Conservation (phyloP, 2,888 invertebrate species). For the Thysanoteuthis rhombus region DNA sequence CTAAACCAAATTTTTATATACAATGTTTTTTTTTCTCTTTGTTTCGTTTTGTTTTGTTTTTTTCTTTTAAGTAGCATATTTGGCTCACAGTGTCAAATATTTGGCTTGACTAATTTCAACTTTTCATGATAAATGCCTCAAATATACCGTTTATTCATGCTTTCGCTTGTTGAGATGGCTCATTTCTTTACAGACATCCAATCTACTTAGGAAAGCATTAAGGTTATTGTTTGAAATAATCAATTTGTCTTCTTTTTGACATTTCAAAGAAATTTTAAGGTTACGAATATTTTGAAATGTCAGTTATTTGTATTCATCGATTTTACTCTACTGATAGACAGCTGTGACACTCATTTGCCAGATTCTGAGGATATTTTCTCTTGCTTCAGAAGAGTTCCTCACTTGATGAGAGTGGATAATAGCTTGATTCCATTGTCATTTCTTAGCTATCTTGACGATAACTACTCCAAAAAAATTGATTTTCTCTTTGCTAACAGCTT, state of each 20-base stretch:
- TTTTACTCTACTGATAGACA: not conserved
- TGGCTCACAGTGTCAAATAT: too few species aligned
- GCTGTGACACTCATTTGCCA: too few species aligned
- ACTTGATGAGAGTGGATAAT: not conserved
- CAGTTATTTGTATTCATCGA: too few species aligned
- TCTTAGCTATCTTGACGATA: not conserved
- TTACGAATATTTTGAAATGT: too few species aligned
- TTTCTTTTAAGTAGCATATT: too few species aligned
- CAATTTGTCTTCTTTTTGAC: not conserved
- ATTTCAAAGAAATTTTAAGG: not conserved
- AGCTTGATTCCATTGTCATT: not conserved
- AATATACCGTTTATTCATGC: too few species aligned
- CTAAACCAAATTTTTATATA: too few species aligned
- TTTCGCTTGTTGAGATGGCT: too few species aligned
- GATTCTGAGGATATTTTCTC: not conserved
- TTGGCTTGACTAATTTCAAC: too few species aligned
- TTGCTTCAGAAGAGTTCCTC: not conserved
- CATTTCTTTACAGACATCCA: not conserved
- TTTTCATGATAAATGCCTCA: too few species aligned
- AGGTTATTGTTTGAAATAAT: not conserved
- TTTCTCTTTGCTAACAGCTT: not conserved
- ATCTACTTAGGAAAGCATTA: not conserved
- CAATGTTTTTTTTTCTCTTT: too few species aligned
- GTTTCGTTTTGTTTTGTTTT: too few species aligned
- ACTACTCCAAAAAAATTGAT: not conserved